A percentile compares a stretch with the other conserved stretches of the same genome.
Conservation (phyloP, 1,140 invertebrate species). For the Andrena cerasifolii region DNA sequence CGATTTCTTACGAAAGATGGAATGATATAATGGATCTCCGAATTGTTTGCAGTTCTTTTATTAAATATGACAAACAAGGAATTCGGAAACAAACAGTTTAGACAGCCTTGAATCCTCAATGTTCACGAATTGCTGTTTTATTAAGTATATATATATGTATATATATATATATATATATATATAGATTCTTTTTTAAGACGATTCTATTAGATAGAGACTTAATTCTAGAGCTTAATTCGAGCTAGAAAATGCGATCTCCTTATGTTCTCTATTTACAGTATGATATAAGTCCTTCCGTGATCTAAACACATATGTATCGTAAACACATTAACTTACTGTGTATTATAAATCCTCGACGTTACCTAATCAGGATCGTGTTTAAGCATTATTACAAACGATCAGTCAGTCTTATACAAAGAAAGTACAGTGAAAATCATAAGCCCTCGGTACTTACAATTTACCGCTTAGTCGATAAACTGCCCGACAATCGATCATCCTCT, state of each 20-base stretch:
- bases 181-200: constrained; percentile 57
- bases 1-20: neutral
- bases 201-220: constrained; percentile 66
- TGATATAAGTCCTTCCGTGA: constrained; percentile 64
- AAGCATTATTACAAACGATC: constrained; percentile 68
- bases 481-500: constrained; percentile 22
- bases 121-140: constrained; percentile 57
- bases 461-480: constrained; percentile 53
- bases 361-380: constrained; percentile 63
- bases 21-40: neutral
- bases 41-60: constrained; percentile 57
- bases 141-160: constrained; percentile 51
- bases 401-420: constrained; percentile 70
- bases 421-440: constrained; percentile 69
- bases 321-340: constrained; percentile 65
- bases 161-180: constrained; percentile 38
- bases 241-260: constrained; percentile 64
- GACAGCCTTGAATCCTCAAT: constrained; percentile 53
- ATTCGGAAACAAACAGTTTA: constrained; percentile 62
- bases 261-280: constrained; percentile 67
- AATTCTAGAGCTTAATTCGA: constrained; percentile 63
- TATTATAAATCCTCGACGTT: constrained; percentile 66
- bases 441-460: constrained; percentile 67
- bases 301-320: constrained; percentile 62
- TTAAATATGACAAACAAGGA: constrained; percentile 64